Evolutionary conservation across 1,140 invertebrate genomes (phyloP), one percentile per base, ranked within the genome.

Genomic region (Ceratitis capitata): DNA sequence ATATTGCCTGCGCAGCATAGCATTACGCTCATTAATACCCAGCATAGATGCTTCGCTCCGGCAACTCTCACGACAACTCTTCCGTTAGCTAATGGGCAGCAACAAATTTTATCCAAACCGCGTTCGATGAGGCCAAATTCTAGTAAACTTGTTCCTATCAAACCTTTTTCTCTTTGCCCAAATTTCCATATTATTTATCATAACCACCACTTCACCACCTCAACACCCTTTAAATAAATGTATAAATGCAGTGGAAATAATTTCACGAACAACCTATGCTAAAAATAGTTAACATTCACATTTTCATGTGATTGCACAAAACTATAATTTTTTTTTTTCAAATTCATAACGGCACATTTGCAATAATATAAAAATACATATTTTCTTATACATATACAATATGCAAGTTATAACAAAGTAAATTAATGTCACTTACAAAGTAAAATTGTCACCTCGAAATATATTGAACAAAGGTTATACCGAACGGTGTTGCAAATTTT

Each of bases 181-280:
- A n/a, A n/a, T n/a, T n/a, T n/a, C n/a, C n/a, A n/a, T n/a, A n/a
- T n/a, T n/a, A n/a, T n/a, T n/a, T n/a, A n/a, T n/a, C n/a, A n/a
- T n/a, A n/a, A n/a, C n/a, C 2, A 53, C 14, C 7, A 53, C 14
- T 53, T 53, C 51, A 53, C 51, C 23, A 14, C 12, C n/a, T 45
- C 69, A 42, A 47, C 69, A 78, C 69, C 69, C 69, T 78, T 19
- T 78, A 78, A 12, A 64, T n/a, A 78, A 12, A 64, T n/a, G n/a
- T n/a, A n/a, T 16, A 26, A 78, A 78, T 78, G 69, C 69, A 78
- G n/a, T n/a, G n/a, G 23, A 45, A 78, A 78, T 45, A 12, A 78
- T 78, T 78, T 78, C 69, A 78, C 39, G 69, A 78, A 78, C 69
- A 78, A 78, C 19, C 6, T 45, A 78, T 78, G 69, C 69, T 78